Conservation (phyloP, 2,113 vertebrate genomes). For the Desmodus rotundus region DNA sequence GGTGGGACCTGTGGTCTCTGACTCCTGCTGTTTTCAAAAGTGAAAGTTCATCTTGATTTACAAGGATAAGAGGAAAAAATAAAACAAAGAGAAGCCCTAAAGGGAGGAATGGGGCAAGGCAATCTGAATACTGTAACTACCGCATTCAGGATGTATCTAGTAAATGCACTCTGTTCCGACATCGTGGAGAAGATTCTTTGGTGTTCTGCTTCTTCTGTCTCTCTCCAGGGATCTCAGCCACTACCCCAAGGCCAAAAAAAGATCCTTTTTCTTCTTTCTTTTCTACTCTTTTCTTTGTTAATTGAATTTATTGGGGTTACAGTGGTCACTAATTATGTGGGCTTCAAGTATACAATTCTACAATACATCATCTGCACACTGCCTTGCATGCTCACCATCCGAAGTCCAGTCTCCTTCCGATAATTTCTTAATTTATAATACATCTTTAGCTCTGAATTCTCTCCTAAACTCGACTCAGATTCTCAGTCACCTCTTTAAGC, state of each 20-base stretch:
- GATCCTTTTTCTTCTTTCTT: too few species aligned
- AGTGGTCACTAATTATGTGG: neutral
- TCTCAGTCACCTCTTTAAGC: neutral
- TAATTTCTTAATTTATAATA: neutral
- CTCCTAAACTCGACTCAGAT: neutral
- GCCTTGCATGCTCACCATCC: neutral
- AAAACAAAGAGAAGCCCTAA: neutral
- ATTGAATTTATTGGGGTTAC: neutral
- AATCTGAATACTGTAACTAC: neutral
- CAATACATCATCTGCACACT: neutral
- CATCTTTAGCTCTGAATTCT: neutral
- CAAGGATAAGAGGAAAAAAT: neutral
- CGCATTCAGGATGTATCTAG: neutral
- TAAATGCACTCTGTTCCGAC: neutral
- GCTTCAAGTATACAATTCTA: neutral
- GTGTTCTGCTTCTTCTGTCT: neutral
- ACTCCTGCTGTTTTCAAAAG: constrained; percentile 12
- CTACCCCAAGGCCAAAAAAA: neutral
- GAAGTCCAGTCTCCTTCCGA: neutral
- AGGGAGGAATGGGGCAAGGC: neutral
- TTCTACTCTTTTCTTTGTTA: neutral
- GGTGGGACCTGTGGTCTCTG: neutral
- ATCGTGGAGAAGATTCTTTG: neutral
- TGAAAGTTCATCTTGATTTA: neutral
- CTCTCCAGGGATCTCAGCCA: neutral